Evolutionary conservation across 2,888 invertebrate species (phyloP), one percentile per base, ranked within the genome.

Genomic region (Drosophila tripunctata): DNA sequence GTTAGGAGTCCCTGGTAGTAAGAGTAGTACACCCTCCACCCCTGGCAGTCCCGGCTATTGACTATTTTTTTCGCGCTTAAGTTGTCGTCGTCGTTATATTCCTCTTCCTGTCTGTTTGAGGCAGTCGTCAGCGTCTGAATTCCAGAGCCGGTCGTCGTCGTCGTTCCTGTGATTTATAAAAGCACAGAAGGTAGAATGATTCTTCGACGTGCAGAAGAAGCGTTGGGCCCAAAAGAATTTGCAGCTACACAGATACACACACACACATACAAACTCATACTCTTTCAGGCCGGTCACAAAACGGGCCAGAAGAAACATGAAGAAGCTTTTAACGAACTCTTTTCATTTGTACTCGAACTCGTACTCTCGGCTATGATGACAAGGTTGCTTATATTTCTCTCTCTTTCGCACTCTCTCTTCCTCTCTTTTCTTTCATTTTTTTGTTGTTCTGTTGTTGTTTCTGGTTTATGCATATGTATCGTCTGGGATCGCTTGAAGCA

Each of bases 321-420:
- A 84, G 84, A 87, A 85, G 84, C 84, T 84, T 84, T 84, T 84
- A 84, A 87, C 84, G 84, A 87, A 87, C 87, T 87, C 85, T 87
- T 84, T 84, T 81, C 81, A 81, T 81, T 81, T 81, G 86, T 80
- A 82, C 79, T 80, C 82, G 69, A 54, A 74, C 71, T 71, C 76
- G 75, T 65, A 75, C 78, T 73, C 69, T 73, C 69, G 56, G 62
- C 64, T 75, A 77, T 72, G 83, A 81, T 86, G 86, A 81, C 86
- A 86, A 80, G 86, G 69, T 75, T 69, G 55, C 19, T 60, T 80
- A 61, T 82, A 71, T 58, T 48, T 63, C 41, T 14, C 41, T 43
- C 48, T 52, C 44, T 48, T 33, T 58, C 43, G 51, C 67, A 58
- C 48, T 48, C 47, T 57, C 33, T 52, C 30, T 41, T 40, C 19